Base-by-base conservation (phyloP, 2,797 vertebrate genomes). In the Nasua narica region DNA sequence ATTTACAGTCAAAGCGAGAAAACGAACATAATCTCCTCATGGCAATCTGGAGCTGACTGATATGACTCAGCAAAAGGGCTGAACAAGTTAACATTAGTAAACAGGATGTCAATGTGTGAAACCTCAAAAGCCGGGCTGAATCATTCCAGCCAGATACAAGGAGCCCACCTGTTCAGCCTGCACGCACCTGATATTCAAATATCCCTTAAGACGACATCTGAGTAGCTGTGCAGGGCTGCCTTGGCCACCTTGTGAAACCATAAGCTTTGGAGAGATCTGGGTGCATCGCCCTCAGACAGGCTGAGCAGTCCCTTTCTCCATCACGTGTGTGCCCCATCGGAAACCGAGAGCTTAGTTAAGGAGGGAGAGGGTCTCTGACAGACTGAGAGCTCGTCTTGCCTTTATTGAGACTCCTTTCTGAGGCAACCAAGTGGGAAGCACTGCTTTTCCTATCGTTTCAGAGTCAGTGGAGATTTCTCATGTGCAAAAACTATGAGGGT, bases 61-160 rank as follows among this genome's bases (percentile, higher is more conserved):
- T 87, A 32, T 67, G 81, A 93, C 77, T 96, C 88, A 86, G 67
- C 65, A 82, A 76, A 94, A 92, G n/a, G 56, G 48, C 79, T 11
- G 27, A 84, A 91, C 79, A 67, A 87, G 65, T 77, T 32, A 56
- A 52, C 3, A 4, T 35, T 32, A 43, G 32, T 67, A 62, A 95
- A 96, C 95, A 97, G 96, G 96, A 97, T 88, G 37, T 37, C 50
- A 23, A 37, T 5, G 48, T 90, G 97, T 88, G 93, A 91, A 94
- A 67, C 0, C 15, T n/a, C 70, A 60, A 85, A 91, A 92, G 7
- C 13, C n/a, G 35, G 9, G 27, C 25, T 77, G 62, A 93, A 19
- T 87, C 70, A 56, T 76, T 76, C n/a, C 43, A 92, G 46, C n/a
- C 43, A 92, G 46, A 65, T 29, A 37, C 54, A 62, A 78, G 70